Conservation (phyloP, 2,888 invertebrate genomes). For the Melangyna quadrimaculata region DNA sequence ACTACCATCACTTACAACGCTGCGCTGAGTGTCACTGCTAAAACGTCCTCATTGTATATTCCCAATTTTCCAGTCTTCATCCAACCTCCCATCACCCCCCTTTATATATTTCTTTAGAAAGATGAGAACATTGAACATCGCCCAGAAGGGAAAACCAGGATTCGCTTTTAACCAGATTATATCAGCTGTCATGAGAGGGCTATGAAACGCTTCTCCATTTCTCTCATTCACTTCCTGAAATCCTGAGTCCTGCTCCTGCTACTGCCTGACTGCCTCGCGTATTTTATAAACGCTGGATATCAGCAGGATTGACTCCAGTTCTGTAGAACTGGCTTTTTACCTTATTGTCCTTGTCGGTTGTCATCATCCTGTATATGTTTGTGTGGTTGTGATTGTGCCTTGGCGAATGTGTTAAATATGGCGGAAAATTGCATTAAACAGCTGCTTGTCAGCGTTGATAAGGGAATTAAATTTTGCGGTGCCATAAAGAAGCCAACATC, state of each 20-base stretch:
- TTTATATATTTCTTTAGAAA: background rate
- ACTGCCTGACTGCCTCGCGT: conserved; percentile 1
- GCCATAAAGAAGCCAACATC: conserved; percentile 75
- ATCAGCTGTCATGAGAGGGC: conserved; percentile 68
- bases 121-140: conserved; percentile 68
- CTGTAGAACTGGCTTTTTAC: conserved; percentile 12
- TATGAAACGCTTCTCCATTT: conserved; percentile 56
- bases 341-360: conserved; percentile 43
- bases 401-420: conserved; percentile 78
- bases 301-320: conserved; percentile 34
- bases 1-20: conserved; percentile 29
- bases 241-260: background rate
- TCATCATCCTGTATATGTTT: background rate
- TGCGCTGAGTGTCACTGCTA: background rate
- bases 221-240: conserved; percentile 39
- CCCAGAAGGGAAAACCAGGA: conserved; percentile 68
- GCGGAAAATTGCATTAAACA: conserved; percentile 81
- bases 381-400: conserved; percentile 13
- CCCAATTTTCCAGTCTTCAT: conserved; percentile 13
- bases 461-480: conserved; percentile 81
- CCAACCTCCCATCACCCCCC: background rate
- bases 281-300: conserved; percentile 14
- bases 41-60: conserved; percentile 20
- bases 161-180: conserved; percentile 72
- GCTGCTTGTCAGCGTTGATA: conserved; percentile 81